These are phyloP conservation scores for Euspilapteryx auroguttella DNA, from an alignment of 2,888 invertebrate genomes.

Conservation along the genomic window DNA sequence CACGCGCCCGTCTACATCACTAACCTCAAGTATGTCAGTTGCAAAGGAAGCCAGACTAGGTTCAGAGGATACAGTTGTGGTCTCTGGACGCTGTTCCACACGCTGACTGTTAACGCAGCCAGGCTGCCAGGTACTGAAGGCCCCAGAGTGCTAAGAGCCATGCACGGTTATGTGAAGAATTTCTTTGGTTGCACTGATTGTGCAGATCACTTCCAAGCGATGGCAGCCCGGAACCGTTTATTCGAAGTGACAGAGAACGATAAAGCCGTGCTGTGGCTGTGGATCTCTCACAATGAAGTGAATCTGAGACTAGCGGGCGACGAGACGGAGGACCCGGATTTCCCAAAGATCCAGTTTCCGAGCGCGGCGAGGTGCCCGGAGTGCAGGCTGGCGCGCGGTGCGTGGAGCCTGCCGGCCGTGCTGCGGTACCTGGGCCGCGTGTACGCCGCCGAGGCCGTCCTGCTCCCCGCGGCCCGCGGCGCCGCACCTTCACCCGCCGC, in stretches of 20 bases:
- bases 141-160: slow-evolving; percentile 73
- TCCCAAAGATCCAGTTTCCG: slow-evolving; percentile 92
- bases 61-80: slow-evolving; percentile 92
- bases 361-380: slow-evolving; percentile 64
- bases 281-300: slow-evolving; percentile 92
- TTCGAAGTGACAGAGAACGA: slow-evolving; percentile 70
- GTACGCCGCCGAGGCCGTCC: slow-evolving; percentile 19
- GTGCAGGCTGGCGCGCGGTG: slow-evolving; percentile 62
- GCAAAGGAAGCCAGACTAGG: slow-evolving; percentile 74
- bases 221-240: slow-evolving; percentile 74
- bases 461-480: background rate
- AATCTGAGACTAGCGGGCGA: slow-evolving; percentile 87
- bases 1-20: slow-evolving; percentile 59
- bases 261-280: slow-evolving; percentile 88
- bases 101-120: slow-evolving; percentile 79
- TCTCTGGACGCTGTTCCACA: slow-evolving; percentile 94
- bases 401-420: slow-evolving; percentile 67
- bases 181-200: slow-evolving; percentile 96
- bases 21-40: slow-evolving; percentile 71
- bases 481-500: slow-evolving; percentile 19
- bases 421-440: slow-evolving; percentile 61
- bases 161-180: slow-evolving; percentile 85
- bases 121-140: slow-evolving; percentile 54
- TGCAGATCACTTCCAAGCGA: slow-evolving; percentile 83
- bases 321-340: slow-evolving; percentile 84